phyloP scores from a whole-genome alignment of 2,888 invertebrate species.

The Oconnorella tubifera region DNA sequence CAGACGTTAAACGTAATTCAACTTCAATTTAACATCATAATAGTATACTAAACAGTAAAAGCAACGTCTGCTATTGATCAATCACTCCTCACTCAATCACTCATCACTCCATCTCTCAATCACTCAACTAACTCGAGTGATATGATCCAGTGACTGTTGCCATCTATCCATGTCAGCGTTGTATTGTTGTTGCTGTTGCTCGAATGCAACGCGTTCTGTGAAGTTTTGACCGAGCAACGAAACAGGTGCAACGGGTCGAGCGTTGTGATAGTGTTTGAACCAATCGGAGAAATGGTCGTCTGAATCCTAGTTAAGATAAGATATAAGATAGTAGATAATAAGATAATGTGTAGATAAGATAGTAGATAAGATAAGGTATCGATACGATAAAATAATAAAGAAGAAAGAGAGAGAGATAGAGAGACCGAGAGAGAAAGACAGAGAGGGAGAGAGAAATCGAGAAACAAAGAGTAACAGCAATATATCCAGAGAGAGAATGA shows the following conservation, averaged over 20 bases:
- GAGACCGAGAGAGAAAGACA: not conserved
- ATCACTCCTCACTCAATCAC: too few species aligned
- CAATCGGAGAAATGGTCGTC: slow-evolving; percentile 84
- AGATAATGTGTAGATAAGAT: too few species aligned
- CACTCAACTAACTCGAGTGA: slow-evolving; percentile 63
- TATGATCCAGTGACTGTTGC: slow-evolving; percentile 63
- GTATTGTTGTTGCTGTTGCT: slow-evolving; percentile 76
- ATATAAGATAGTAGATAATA: too few species aligned
- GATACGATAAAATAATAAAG: too few species aligned
- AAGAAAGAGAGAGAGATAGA: not conserved
- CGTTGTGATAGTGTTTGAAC: slow-evolving; percentile 78
- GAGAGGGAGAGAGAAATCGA: too few species aligned
- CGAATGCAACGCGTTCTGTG: slow-evolving; percentile 81
- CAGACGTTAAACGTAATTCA: too few species aligned
- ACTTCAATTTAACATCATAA: too few species aligned
- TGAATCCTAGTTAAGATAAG: slow-evolving; percentile 63
- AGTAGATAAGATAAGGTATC: too few species aligned
- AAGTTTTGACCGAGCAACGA: slow-evolving; percentile 61
- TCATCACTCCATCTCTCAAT: not conserved
- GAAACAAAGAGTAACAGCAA: too few species aligned
- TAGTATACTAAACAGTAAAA: too few species aligned
- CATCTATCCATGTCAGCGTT: slow-evolving; percentile 71
- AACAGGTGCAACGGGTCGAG: slow-evolving; percentile 64
- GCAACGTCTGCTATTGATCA: not conserved
- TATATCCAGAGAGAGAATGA: too few species aligned